phyloP scores from a whole-genome alignment of 2,888 invertebrate species.

The Drosophila paucipuncta region DNA sequence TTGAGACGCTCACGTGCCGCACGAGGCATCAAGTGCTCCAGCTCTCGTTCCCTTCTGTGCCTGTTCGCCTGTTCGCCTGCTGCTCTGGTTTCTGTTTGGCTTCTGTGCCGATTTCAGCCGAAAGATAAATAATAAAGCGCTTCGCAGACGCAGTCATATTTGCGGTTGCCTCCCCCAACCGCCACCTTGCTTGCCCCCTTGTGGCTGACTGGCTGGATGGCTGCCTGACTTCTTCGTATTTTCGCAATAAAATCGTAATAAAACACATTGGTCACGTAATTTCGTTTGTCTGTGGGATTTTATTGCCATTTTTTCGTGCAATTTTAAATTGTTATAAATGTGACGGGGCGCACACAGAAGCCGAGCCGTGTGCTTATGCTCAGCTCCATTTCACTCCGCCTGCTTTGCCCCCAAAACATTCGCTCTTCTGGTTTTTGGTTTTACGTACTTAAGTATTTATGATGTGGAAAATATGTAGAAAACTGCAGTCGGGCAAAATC shows the following conservation, averaged over 20 bases:
- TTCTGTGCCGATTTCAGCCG: conserved; percentile 76
- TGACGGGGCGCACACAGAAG: conserved; percentile 56
- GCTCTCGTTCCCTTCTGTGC: not conserved
- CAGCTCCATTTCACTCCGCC: conserved; percentile 14
- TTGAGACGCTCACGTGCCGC: conserved; percentile 69
- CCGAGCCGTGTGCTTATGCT: conserved; percentile 61
- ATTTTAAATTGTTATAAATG: conserved; percentile 85
- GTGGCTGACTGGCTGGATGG: conserved; percentile 12
- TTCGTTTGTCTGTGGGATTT: conserved; percentile 85
- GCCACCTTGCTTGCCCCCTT: not conserved
- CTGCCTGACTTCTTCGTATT: conserved; percentile 72
- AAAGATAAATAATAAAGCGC: conserved; percentile 79
- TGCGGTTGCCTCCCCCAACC: conserved; percentile 57
- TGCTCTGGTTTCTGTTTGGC: conserved; percentile 56
- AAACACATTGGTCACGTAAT: conserved; percentile 86
- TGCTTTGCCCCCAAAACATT: not conserved
- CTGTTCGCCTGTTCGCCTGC: not conserved
- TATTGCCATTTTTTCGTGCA: conserved; percentile 83
- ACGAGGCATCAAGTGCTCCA: conserved; percentile 41
- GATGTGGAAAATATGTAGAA: conserved; percentile 80
- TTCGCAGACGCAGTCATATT: conserved; percentile 75
- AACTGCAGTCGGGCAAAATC: conserved; percentile 68
- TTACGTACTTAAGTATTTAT: conserved; percentile 78
- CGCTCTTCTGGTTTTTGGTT: not conserved
- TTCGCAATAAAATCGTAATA: conserved; percentile 85